These are phyloP conservation scores for Drosophila helvetica DNA, from an alignment of 2,888 invertebrate species.

Conservation along the genomic window DNA sequence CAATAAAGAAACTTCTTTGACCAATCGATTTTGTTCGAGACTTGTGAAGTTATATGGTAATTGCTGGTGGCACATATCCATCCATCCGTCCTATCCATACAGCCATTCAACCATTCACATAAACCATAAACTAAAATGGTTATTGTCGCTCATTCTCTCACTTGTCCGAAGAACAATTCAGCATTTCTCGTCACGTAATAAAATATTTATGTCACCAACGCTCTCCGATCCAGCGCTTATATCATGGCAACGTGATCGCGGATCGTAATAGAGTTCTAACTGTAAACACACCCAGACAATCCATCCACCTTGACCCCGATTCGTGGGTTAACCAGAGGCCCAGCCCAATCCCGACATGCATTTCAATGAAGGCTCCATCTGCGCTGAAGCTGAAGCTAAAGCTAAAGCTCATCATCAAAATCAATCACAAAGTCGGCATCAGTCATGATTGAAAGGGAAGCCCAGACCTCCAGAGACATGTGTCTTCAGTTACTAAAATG, in stretches of 20 bases:
- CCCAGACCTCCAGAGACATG: conserved; percentile 34
- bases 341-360: conserved; percentile 39
- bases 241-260: conserved; percentile 62
- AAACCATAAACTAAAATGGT: conserved; percentile 33
- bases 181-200: conserved; percentile 57
- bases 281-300: conserved; percentile 53
- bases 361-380: conserved; percentile 46
- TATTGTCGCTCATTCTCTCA: conserved; percentile 10
- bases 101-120: conserved; percentile 6
- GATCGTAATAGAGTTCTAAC: conserved; percentile 62
- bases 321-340: conserved; percentile 14
- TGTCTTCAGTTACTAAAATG: conserved; percentile 52
- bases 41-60: conserved; percentile 37
- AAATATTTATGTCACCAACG: conserved; percentile 41
- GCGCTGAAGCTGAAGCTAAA: conserved; percentile 1
- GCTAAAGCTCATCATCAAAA: conserved; percentile 49
- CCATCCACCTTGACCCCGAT: conserved; percentile 65
- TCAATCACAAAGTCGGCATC: conserved; percentile 61
- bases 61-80: conserved; percentile 24
- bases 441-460: conserved; percentile 1
- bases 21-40: conserved; percentile 26
- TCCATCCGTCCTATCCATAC: conserved; percentile 1
- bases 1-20: conserved; percentile 20
- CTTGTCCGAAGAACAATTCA: conserved; percentile 4
- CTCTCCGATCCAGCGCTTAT: conserved; percentile 39